Percentiles rank a stretch among this genome's conserved stretches.
Conservation (phyloP, 2,113 vertebrate species). For the Amia ocellicauda region DNA sequence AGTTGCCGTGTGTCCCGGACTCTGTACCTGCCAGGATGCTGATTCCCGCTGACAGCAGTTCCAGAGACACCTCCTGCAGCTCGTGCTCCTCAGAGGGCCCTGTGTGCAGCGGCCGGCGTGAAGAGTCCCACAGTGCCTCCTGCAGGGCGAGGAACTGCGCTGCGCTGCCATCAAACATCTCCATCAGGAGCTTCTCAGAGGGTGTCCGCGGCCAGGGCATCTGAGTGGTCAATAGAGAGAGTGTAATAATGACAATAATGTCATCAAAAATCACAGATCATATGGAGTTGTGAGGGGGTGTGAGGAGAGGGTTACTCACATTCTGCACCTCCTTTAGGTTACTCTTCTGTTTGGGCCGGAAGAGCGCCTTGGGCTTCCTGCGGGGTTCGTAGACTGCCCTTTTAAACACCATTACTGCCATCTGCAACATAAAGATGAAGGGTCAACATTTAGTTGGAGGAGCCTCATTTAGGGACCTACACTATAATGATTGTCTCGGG, state of each 20-base stretch:
- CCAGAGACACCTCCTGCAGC: conserved; percentile 67
- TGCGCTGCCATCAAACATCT: conserved; percentile 76
- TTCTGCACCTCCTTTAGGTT: conserved; percentile 65
- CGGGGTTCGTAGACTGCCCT: conserved; percentile 74
- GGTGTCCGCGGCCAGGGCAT: conserved; percentile 67
- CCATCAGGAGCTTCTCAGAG: conserved; percentile 70
- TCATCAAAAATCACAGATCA: too few relatives aligned
- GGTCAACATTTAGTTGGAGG: neutral
- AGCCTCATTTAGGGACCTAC: too few relatives aligned
- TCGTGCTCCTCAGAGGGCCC: conserved; percentile 66
- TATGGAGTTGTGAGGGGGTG: too few relatives aligned
- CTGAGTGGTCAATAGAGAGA: conserved; percentile 52
- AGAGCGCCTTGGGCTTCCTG: conserved; percentile 61
- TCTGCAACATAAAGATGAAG: conserved; percentile 53
- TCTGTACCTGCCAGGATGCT: conserved; percentile 78
- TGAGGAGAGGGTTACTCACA: conserved; percentile 58
- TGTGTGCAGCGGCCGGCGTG: conserved; percentile 54
- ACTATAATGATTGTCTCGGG: too few relatives aligned
- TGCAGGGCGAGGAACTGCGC: conserved; percentile 79
- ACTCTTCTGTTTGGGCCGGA: conserved; percentile 59
- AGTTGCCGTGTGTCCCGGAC: too few relatives aligned
- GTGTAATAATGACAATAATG: conserved; percentile 1
- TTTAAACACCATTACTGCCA: conserved; percentile 89
- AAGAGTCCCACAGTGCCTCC: conserved; percentile 77
- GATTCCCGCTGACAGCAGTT: conserved; percentile 80